Evolutionary conservation across 2,888 invertebrate species (phyloP).

Genomic region (Plutella xylostella): DNA sequence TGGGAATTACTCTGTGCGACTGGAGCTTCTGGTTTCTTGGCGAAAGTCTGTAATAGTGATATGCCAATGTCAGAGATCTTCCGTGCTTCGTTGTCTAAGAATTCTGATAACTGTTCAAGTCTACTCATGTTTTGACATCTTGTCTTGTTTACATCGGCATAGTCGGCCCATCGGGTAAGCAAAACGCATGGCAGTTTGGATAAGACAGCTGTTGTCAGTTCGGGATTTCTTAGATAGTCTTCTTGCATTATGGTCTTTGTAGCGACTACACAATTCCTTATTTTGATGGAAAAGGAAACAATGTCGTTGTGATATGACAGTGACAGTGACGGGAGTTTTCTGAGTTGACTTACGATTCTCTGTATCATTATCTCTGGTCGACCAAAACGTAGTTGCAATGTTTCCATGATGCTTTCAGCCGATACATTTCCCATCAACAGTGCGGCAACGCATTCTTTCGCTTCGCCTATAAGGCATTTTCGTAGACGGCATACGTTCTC

Average conservation of each 20-base stretch:
- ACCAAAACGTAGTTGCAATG: constrained; percentile 20
- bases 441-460: constrained; percentile 19
- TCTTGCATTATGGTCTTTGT: constrained; percentile 10
- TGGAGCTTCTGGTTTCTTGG: constrained; percentile 10
- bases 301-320: constrained; percentile 19
- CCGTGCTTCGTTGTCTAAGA: too few species aligned
- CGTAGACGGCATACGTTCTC: constrained; percentile 22
- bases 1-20: too few species aligned
- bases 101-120: too few species aligned
- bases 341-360: constrained; percentile 16
- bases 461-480: constrained; percentile 19
- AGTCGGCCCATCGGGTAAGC: constrained; percentile 22
- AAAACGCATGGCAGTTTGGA: constrained; percentile 2
- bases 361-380: constrained; percentile 19
- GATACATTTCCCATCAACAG: constrained; percentile 17
- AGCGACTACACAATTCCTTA: constrained; percentile 18
- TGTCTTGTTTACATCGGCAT: constrained; percentile 17
- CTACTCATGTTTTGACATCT: constrained; percentile 16
- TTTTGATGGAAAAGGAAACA: constrained; percentile 17
- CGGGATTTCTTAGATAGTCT: background rate
- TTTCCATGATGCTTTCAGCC: constrained; percentile 16
- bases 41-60: too few species aligned
- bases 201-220: background rate
- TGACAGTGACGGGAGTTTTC: constrained; percentile 16
- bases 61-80: too few species aligned